Evolutionary conservation across 37 sponge, comb jelly and placozoan species (phyloP), one percentile per base, ranked within the genome.

Genomic region (Chondrilla cf. caribensis): DNA sequence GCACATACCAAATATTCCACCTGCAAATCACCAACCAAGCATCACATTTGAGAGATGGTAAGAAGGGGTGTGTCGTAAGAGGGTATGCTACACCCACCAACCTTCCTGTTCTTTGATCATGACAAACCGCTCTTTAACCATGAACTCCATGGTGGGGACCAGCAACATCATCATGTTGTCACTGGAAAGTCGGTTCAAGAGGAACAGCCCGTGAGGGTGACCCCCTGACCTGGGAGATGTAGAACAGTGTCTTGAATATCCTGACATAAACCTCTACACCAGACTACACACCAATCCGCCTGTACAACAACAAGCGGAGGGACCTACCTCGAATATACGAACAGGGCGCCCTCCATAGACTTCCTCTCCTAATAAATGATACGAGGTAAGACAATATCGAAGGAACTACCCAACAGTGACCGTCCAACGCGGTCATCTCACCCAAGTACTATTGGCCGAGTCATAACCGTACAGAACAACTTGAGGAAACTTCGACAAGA

Each of bases 381-480:
- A 33, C 31, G 26, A 1, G 4, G 68, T 28, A 33, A 29, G 6
- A 8, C n/a, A 33, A 33, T 31, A 33, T 2, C 1, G 24, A 38
- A 8, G 57, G 36, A 32, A 26, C 0, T 14, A 79, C 58, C 40
- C 51, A 77, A 25, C 6, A 47, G 51, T 11, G 51, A 47, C 9
- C 11, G 3, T 19, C 36, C 22, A n/a, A 60, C 25, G 39, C 22
- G 6, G 25, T 14, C 7, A 60, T 14, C 89, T 85, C 59, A 92
- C 92, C 92, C 92, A 92, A 24, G 60, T 79, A 38, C 58, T 80
- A 21, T 77, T 24, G 35, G 24, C 29, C 0, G 2, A 32, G 29
- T 82, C 62, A 67, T 85, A 92, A 55, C 88, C 47, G 47, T 92
- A 92, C 26, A 92, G 65, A 22, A 82, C 82, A 44, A 87, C 92